Percentiles rank a stretch among this genome's conserved stretches.
These are phyloP conservation scores for Pegoplata infirma DNA, from an alignment of 2,888 invertebrate genomes.

Conservation along the genomic window DNA sequence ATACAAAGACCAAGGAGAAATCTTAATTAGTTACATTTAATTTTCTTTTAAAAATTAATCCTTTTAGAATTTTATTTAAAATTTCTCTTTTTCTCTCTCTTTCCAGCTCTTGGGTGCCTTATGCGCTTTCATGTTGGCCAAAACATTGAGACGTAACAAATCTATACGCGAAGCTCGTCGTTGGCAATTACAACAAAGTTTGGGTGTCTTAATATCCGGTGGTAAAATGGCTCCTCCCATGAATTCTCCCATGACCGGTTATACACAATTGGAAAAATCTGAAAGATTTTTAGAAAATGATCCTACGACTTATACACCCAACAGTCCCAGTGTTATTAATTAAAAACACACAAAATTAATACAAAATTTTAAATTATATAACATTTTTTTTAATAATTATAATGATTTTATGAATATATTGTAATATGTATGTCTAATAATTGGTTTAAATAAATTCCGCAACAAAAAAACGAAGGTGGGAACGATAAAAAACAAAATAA, in stretches of 20 bases:
- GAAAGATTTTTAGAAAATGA: conserved; percentile 69
- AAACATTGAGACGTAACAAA: conserved; percentile 89
- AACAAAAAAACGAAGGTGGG: background rate
- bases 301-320: conserved; percentile 74
- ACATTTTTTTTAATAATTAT: conserved; percentile 8
- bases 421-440: conserved; percentile 31
- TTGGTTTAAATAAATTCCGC: conserved; percentile 30
- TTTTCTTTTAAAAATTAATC: no score
- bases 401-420: conserved; percentile 24
- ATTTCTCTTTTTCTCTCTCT: background rate
- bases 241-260: conserved; percentile 73
- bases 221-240: conserved; percentile 71
- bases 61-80: no score
- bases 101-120: conserved; percentile 89
- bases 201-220: conserved; percentile 75
- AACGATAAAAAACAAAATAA: background rate
- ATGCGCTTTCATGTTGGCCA: conserved; percentile 92
- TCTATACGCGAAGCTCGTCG: conserved; percentile 84
- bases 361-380: conserved; percentile 10
- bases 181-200: conserved; percentile 81
- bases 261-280: conserved; percentile 74
- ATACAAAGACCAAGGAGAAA: no score
- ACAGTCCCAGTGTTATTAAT: conserved; percentile 77
- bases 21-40: no score
- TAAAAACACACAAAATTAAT: no score